Evolutionary conservation across 2,797 vertebrate genomes (phyloP).

Genomic region (Protonibea diacanthus): DNA sequence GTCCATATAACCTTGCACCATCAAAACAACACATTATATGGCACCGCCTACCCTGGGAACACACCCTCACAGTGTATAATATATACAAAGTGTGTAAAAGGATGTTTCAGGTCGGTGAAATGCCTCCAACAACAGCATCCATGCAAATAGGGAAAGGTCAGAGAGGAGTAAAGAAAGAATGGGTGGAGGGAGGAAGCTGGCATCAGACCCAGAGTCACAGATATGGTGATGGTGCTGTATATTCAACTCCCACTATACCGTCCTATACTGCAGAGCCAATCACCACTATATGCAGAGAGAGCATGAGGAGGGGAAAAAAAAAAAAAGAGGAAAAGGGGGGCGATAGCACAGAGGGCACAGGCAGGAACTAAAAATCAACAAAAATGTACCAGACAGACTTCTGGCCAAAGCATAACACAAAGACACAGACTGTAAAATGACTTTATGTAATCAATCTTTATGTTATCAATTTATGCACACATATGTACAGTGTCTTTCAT

Average conservation of each 20-base stretch:
- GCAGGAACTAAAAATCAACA: background rate
- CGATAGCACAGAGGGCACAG: background rate
- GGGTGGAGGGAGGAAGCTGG: slow-evolving; percentile 47
- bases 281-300: slow-evolving; percentile 20
- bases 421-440: background rate
- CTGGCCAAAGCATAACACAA: background rate
- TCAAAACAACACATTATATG: slow-evolving; percentile 26
- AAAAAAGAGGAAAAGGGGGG: background rate
- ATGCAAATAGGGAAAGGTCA: slow-evolving; percentile 75
- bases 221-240: slow-evolving; percentile 62
- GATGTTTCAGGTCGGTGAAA: slow-evolving; percentile 66
- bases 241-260: slow-evolving; percentile 48
- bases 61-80: slow-evolving; percentile 42
- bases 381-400: background rate
- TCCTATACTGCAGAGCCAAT: slow-evolving; percentile 58
- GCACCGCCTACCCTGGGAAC: slow-evolving; percentile 29
- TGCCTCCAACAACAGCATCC: slow-evolving; percentile 49
- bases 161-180: slow-evolving; percentile 51
- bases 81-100: slow-evolving; percentile 50
- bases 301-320: background rate
- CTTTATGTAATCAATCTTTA: too few species aligned
- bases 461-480: too few species aligned
- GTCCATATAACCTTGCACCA: slow-evolving; percentile 42
- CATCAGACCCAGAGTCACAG: slow-evolving; percentile 60
- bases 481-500: background rate